Evolutionary conservation across 1,140 invertebrate species (phyloP), one percentile per base, ranked within the genome.

Genomic region (Heliconius hewitsoni): DNA sequence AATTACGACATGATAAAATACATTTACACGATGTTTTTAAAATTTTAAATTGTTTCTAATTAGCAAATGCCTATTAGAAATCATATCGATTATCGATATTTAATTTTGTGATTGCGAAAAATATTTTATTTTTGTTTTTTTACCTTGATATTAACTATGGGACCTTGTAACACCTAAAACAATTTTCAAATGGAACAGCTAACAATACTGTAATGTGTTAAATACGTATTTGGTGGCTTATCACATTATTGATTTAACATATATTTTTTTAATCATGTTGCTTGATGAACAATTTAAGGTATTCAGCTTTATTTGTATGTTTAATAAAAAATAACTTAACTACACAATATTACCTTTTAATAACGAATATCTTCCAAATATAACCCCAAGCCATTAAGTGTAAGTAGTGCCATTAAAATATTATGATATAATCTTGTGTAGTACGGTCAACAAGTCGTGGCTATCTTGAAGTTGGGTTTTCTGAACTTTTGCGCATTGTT

Each of bases 361-460:
- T 27, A 76, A 72, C 37, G 18, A 42, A 55, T 78, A 83, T 82
- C 84, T 87, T 87, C 85, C 85, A 86, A 79, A 42, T 46, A 76
- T 75, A 83, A 81, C 85, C 81, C 82, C 82, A 85, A 84, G 74
- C 78, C 76, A 84, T 80, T 79, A 79, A 70, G 70, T 80, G 50
- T 80, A 76, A 75, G 73, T 80, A 85, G 84, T 85, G 84, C 84
- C 84, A 85, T 85, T 80, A 77, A 79, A 73, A 77, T 71, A 76
- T 27, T 57, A 66, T 76, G 50, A 57, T 74, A 72, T 77, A 55
- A 76, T 46, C 76, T 74, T 71, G 72, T 76, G 16, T 5, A 46
- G 42, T 46, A 46, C 13, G 13, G 42, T 3, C 42, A 46, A 46
- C 42, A 46, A 46, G 42, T 46, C 16, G 13, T 46, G 42, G 42